Percentiles rank a stretch among this genome's conserved stretches.
phyloP scores from a whole-genome alignment of 1,140 invertebrate species.

The Musca vetustissima region DNA sequence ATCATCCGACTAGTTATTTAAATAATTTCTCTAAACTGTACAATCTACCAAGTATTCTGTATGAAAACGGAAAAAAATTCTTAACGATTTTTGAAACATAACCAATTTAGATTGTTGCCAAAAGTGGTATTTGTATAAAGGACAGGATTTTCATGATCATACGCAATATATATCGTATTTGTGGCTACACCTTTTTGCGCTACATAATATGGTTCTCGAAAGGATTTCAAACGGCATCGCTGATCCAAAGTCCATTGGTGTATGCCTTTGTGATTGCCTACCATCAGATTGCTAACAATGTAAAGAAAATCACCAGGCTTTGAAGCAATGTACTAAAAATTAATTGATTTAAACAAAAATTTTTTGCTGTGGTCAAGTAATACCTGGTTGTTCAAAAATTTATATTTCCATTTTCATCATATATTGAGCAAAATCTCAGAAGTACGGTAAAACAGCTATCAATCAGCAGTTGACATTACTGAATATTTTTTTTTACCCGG shows the following conservation, averaged over 20 bases:
- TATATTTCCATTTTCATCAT: no score
- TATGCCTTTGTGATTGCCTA: constrained; percentile 85
- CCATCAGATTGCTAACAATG: constrained; percentile 71
- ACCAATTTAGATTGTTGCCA: constrained; percentile 79
- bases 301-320: constrained; percentile 82
- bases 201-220: constrained; percentile 68
- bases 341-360: no score
- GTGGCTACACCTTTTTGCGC: constrained; percentile 68
- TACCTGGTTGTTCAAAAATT: no score
- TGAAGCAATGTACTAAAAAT: constrained; percentile 77
- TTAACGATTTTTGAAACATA: constrained; percentile 64
- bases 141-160: constrained; percentile 76
- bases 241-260: constrained; percentile 94
- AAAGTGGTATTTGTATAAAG: constrained; percentile 70
- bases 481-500: no score
- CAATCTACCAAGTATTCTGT: no score
- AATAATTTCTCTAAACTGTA: no score
- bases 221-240: constrained; percentile 65
- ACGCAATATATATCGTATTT: constrained; percentile 80
- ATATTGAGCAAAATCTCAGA: no score
- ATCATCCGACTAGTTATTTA: no score
- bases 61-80: no score
- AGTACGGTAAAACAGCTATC: no score
- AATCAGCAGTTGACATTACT: no score
- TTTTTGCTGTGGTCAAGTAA: no score